These are phyloP conservation scores for Sitobion miscanthi DNA, from an alignment of 1,140 invertebrate genomes.

Conservation along the genomic window DNA sequence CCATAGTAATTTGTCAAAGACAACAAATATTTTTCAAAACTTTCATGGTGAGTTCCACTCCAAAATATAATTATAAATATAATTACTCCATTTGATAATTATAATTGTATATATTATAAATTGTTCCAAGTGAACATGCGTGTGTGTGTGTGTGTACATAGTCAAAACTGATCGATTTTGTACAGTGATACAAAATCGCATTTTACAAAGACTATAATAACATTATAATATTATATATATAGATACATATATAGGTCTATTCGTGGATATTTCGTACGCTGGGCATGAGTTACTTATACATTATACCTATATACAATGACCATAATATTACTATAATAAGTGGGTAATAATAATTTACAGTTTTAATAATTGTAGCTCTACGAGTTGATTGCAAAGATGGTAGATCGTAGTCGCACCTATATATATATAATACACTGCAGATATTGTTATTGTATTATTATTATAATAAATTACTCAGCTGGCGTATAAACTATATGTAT, in stretches of 20 bases:
- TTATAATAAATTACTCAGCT: not conserved
- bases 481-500: not conserved
- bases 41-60: not conserved
- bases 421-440: too few relatives aligned
- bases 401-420: not conserved
- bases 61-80: not conserved
- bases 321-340: not conserved
- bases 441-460: not conserved
- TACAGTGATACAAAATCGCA: not conserved
- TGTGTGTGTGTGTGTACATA: too few relatives aligned
- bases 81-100: not conserved
- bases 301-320: not conserved
- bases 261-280: too few relatives aligned
- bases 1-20: not conserved
- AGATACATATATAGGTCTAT: not conserved
- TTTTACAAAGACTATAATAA: not conserved
- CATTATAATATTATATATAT: too few relatives aligned
- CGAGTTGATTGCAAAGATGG: not conserved
- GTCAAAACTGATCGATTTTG: too few relatives aligned
- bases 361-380: not conserved
- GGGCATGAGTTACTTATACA: not conserved
- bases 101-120: too few relatives aligned
- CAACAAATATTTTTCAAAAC: not conserved
- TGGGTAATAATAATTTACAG: not conserved
- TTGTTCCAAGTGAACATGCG: not conserved